Percentiles rank a stretch among this genome's conserved stretches.
These are phyloP conservation scores for Athripsodes cinereus DNA, from an alignment of 2,888 invertebrate species.

Conservation along the genomic window DNA sequence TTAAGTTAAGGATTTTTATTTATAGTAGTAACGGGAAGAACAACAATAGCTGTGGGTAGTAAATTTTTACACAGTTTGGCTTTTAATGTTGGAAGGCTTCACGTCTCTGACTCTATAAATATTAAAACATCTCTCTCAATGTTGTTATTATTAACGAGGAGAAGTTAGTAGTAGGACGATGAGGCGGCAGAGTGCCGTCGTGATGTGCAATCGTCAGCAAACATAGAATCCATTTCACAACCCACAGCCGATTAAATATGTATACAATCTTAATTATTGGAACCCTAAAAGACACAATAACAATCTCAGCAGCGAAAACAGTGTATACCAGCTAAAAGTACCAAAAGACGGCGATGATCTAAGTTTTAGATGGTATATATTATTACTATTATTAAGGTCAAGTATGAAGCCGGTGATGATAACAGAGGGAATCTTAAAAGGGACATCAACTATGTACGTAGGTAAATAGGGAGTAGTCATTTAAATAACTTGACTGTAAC, in stretches of 20 bases:
- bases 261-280: not conserved
- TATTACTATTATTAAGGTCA: too few species aligned
- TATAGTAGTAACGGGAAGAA: too few species aligned
- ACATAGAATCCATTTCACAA: not conserved
- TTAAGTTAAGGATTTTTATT: too few species aligned
- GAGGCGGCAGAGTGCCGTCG: too few species aligned
- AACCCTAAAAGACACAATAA: not conserved
- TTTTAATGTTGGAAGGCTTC: slow-evolving; percentile 1
- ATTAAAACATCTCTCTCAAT: not conserved
- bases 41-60: not conserved
- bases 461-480: not conserved
- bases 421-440: too few species aligned
- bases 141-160: not conserved
- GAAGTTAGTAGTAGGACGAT: too few species aligned
- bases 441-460: not conserved
- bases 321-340: not conserved
- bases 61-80: not conserved
- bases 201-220: too few species aligned
- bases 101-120: not conserved
- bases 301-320: not conserved
- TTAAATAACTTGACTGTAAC: not conserved
- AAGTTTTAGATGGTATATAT: not conserved
- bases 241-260: not conserved
- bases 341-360: not conserved
- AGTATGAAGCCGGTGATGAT: too few species aligned